Evolutionary conservation across 2,797 vertebrate genomes (phyloP), one percentile per base, ranked within the genome.

Genomic region (Gambusia yucatana): DNA sequence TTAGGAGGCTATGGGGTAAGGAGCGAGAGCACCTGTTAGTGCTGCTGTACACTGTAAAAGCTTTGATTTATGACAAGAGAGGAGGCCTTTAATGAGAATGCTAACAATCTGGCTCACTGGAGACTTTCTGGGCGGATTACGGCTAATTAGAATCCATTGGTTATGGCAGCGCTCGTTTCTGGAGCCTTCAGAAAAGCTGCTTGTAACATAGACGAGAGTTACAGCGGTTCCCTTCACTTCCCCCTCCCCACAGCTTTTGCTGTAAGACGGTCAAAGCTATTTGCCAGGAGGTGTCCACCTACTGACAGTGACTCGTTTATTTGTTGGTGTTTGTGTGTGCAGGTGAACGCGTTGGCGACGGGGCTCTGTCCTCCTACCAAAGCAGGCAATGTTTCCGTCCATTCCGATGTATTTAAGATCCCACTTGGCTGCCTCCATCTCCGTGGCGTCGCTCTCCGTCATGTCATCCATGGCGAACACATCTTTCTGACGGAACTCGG

Each of bases 341-440:
- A 67, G 43, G 79, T 79, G 30, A 46, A 61, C 44, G 28, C 22
- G 13, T 73, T 48, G 72, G 74, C 28, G 9, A 5, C 10, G 30
- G 86, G 25, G 43, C 93, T 93, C 72, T 0, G 52, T 70, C 28
- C 57, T 78, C 25, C 79, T 93, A 99, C 98, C 98, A 82, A 99
- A 99, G 94, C 98, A 99, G 84, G 98, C 98, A 46, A 99, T 99
- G 95, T 99, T 99, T 85, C 98, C 98, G 44, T 99, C 98, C 93
- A 99, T 89, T 52, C 98, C 98, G 71, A 99, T 98, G 86, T 99
- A 99, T 86, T 99, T 99, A 70, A 99, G 97, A 90, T 98, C 97
- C 33, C 98, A 97, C 93, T 95, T 98, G 89, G 97, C 98, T 25
- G 98, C 98, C 93, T 98, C 97, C 0, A 94, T 98, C 94, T 99